Percentiles rank a stretch among this genome's conserved stretches.
Evolutionary conservation across 2,888 invertebrate genomes (phyloP).

Genomic region (Ochropleura plecta): DNA sequence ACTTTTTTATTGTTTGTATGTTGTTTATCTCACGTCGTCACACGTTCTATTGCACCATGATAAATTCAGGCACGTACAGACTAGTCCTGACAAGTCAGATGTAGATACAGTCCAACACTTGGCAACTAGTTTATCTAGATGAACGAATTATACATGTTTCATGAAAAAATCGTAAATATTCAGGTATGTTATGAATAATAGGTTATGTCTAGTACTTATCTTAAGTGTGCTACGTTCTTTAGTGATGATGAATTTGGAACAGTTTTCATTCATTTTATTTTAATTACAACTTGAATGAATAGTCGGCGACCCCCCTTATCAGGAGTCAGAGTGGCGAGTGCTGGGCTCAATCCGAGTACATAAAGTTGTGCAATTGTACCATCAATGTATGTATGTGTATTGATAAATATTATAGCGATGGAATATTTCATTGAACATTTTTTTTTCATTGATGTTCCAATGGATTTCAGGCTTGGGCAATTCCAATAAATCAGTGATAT

Average conservation of each 20-base stretch:
- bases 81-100: slow-evolving; percentile 25
- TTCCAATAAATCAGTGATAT: slow-evolving; percentile 31
- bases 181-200: slow-evolving; percentile 12
- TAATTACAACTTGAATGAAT: slow-evolving; percentile 82
- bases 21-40: slow-evolving; percentile 39
- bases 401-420: slow-evolving; percentile 56
- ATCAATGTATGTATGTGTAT: slow-evolving; percentile 46
- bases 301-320: slow-evolving; percentile 81
- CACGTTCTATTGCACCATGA: slow-evolving; percentile 41
- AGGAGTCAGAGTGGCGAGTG: slow-evolving; percentile 69
- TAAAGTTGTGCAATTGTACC: slow-evolving; percentile 64
- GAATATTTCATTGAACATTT: slow-evolving; percentile 63
- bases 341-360: slow-evolving; percentile 71
- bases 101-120: slow-evolving; percentile 30
- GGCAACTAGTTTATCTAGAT: slow-evolving; percentile 37
- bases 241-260: slow-evolving; percentile 51
- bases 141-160: slow-evolving; percentile 11
- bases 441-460: slow-evolving; percentile 53
- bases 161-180: slow-evolving; percentile 29
- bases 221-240: slow-evolving; percentile 31
- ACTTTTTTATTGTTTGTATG: slow-evolving; percentile 29
- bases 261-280: slow-evolving; percentile 80
- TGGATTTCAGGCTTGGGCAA: slow-evolving; percentile 22
- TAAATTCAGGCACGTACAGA: slow-evolving; percentile 34
- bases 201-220: slow-evolving; percentile 23